Evolutionary conservation across 2,888 invertebrate species (phyloP).

Genomic region (Merodon equestris): DNA sequence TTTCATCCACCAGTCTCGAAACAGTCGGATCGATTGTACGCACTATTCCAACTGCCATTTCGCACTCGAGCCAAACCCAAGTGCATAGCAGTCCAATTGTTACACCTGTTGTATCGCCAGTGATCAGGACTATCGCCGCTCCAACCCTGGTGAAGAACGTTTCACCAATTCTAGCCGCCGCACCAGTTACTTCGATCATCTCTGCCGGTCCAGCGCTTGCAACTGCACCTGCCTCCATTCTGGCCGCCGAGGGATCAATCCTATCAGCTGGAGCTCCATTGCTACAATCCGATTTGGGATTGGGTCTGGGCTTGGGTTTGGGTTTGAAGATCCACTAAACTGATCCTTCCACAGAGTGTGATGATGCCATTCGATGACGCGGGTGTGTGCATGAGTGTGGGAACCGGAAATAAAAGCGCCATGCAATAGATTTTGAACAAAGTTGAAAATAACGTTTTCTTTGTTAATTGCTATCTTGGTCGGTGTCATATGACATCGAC

Average conservation of each 20-base stretch:
- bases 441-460: slow-evolving; percentile 29
- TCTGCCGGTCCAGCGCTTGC: too few species aligned
- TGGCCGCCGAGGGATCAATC: slow-evolving; percentile 31
- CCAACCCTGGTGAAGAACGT: slow-evolving; percentile 51
- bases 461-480: slow-evolving; percentile 8
- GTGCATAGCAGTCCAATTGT: slow-evolving; percentile 78
- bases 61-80: slow-evolving; percentile 81
- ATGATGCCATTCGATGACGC: slow-evolving; percentile 26
- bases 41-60: slow-evolving; percentile 78
- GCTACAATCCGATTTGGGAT: slow-evolving; percentile 38
- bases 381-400: slow-evolving; percentile 29
- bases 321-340: slow-evolving; percentile 42
- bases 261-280: slow-evolving; percentile 35
- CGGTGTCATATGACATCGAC: slow-evolving; percentile 1
- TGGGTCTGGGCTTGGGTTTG: slow-evolving; percentile 52
- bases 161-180: slow-evolving; percentile 27
- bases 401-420: slow-evolving; percentile 51
- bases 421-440: slow-evolving; percentile 66
- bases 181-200: not conserved
- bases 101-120: slow-evolving; percentile 52
- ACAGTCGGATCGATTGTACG: slow-evolving; percentile 54
- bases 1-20: slow-evolving; percentile 54
- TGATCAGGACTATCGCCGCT: slow-evolving; percentile 51
- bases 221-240: slow-evolving; percentile 3
- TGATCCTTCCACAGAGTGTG: not conserved